Base-by-base conservation (phyloP, 1,140 invertebrate genomes). In the Doryteuthis pealeii region DNA sequence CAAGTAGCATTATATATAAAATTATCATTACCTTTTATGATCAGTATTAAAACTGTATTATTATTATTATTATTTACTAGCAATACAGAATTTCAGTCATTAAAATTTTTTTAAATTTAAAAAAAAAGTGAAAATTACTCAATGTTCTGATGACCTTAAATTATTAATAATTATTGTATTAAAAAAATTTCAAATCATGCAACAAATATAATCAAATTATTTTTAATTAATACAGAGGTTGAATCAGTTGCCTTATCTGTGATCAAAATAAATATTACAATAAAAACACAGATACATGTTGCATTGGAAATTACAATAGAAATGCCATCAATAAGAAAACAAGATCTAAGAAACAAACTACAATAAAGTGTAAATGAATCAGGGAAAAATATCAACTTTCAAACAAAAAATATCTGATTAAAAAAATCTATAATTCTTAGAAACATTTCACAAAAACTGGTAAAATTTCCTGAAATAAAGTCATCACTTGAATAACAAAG, bases 211-310 rank as follows among this genome's bases (percentile, higher is more conserved):
- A 62, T 28, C 18, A 15, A 62, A 6, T 49, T 33, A 28, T 15
- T n/a, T 14, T 70, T 32, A 66, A 26, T 66, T n/a, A 32, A 68
- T 32, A 40, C 35, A 32, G 66, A 68, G 66, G 66, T 68, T 68
- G 66, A 68, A 68, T 68, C 66, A 68, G 66, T 68, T 68, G 28
- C 66, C 66, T 32, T 31, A 31, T 32, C 32, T 68, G 32, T 68
- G 32, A 68, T 68, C 12, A 68, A 32, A 33, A 32, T 31, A 68
- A 26, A 18, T 32, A 33, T 22, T 65, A 73, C 43, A 62, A 31
- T 68, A 31, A 43, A 43, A 26, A 71, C 70, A 71, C 40, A 43
- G 33, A 18, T 35, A n/a, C 15, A 71, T 71, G 33, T 43, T 43
- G 26, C 45, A 49, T 30, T 43, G 26, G 33, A 71, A 35, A 71